These are phyloP conservation scores for Brotula barbata DNA, from an alignment of 2,797 vertebrate genomes.

Conservation along the genomic window DNA sequence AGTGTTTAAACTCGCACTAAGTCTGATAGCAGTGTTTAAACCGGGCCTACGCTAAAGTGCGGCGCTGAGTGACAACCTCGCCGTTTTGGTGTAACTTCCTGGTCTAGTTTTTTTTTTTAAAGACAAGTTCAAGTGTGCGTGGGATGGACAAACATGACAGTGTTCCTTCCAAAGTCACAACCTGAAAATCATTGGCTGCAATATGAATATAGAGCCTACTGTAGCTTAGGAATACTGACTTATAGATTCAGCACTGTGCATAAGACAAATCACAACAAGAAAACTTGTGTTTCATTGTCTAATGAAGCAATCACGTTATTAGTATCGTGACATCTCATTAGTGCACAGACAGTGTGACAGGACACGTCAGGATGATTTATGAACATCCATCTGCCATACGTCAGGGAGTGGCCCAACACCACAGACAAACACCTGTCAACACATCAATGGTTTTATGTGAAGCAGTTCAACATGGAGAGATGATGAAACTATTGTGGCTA, in stretches of 20 bases:
- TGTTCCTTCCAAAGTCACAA: no score
- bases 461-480: background rate
- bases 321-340: background rate
- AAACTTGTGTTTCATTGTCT: no score
- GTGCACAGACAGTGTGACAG: conserved; percentile 1
- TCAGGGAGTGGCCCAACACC: background rate
- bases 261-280: no score
- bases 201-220: no score
- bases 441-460: background rate
- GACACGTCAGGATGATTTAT: conserved; percentile 5
- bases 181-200: no score
- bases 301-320: no score
- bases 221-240: no score
- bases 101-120: conserved; percentile 16
- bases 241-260: no score
- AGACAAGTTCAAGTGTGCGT: conserved; percentile 10
- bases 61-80: conserved; percentile 43
- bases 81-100: conserved; percentile 14
- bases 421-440: background rate
- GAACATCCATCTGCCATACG: conserved; percentile 10
- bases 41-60: conserved; percentile 48
- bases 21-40: conserved; percentile 62
- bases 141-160: no score
- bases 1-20: conserved; percentile 45
- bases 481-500: background rate